Conservation (phyloP, 2,888 invertebrate genomes). For the Megastigmus dorsalis region DNA sequence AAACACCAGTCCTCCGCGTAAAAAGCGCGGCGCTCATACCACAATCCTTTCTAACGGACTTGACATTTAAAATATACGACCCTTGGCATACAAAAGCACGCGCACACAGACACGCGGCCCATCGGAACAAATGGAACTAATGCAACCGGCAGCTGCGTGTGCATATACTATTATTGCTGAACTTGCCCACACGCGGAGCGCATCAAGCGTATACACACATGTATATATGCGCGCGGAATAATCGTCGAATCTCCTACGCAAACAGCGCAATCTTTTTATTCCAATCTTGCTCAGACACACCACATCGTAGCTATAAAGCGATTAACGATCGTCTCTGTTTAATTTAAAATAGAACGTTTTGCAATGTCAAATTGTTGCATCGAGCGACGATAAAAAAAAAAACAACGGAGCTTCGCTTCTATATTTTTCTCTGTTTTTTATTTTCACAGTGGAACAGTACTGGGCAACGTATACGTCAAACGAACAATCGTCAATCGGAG, state of each 20-base stretch:
- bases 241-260: conserved; percentile 17
- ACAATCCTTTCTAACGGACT: conserved; percentile 11
- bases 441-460: not conserved
- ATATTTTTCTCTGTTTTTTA: no score
- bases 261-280: not conserved
- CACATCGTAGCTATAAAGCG: not conserved
- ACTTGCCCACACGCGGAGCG: no score
- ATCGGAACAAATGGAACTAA: conserved; percentile 15
- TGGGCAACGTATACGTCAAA: not conserved
- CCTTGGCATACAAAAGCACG: conserved; percentile 26
- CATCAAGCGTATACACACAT: no score
- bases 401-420: no score
- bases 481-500: no score
- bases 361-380: conserved; percentile 17
- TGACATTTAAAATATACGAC: conserved; percentile 38
- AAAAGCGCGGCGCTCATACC: conserved; percentile 1
- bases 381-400: no score
- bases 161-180: not conserved
- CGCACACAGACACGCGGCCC: not conserved
- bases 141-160: not conserved
- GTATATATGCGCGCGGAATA: not conserved
- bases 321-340: not conserved
- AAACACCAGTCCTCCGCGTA: no score
- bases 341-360: conserved; percentile 27
- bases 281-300: not conserved